phyloP scores from a whole-genome alignment of 2,113 vertebrate genomes.

The Chaetura pelagica region DNA sequence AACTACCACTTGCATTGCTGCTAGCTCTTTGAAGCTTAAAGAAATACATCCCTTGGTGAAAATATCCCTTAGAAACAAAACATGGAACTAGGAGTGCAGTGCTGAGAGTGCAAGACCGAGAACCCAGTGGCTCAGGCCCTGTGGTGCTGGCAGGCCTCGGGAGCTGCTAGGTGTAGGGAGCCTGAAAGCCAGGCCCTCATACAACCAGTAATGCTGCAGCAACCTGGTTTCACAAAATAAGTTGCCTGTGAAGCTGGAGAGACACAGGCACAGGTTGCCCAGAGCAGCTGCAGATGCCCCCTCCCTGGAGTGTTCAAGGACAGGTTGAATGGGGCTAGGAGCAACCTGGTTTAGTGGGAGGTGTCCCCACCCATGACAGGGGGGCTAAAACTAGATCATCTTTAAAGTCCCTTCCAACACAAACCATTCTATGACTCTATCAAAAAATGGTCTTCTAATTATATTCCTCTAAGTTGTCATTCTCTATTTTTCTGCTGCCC shows the following conservation, averaged over 20 bases:
- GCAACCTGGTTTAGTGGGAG: too few species aligned
- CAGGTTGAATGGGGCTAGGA: too few species aligned
- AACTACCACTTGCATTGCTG: background rate
- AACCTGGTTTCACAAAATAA: background rate
- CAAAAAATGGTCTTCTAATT: background rate
- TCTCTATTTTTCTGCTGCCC: background rate
- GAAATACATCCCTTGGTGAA: background rate
- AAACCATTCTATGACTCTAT: too few species aligned
- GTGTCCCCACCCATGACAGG: too few species aligned
- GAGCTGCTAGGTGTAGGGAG: background rate
- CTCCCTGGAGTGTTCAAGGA: too few species aligned
- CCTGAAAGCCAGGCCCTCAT: background rate
- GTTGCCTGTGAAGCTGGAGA: background rate
- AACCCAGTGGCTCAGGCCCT: background rate
- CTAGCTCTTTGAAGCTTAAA: background rate
- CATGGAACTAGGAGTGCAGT: background rate
- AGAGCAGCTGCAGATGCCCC: too few species aligned
- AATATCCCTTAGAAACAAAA: background rate
- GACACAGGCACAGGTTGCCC: too few species aligned
- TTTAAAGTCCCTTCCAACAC: too few species aligned
- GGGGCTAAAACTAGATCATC: too few species aligned
- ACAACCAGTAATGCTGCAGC: background rate
- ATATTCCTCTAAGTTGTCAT: background rate
- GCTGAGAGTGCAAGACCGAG: rapidly evolving
- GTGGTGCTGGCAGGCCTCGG: background rate